Conservation (phyloP, 2,888 invertebrate species). For the Tholera decimalis region DNA sequence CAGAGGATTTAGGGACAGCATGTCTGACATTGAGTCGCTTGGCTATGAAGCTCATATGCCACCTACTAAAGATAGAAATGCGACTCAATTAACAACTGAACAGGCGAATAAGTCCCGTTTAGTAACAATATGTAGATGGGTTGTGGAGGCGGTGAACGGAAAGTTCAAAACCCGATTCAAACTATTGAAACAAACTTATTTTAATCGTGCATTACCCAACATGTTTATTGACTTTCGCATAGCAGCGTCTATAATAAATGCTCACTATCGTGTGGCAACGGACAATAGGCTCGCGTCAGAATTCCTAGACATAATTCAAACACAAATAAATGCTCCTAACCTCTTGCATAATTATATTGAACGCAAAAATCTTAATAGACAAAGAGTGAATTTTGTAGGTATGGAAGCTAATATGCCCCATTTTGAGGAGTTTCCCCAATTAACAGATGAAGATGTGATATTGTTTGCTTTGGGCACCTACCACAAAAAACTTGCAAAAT, state of each 20-base stretch:
- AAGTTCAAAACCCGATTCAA: conserved; percentile 18
- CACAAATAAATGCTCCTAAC: not conserved
- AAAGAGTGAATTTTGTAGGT: not conserved
- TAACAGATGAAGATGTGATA: not conserved
- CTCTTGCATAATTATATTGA: conserved; percentile 9
- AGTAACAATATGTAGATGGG: too few relatives aligned
- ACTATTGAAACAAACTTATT: conserved; percentile 13
- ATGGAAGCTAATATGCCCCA: not conserved
- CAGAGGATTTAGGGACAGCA: conserved; percentile 11
- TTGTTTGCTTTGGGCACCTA: not conserved
- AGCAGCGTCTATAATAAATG: too few relatives aligned
- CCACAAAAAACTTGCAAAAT: not conserved
- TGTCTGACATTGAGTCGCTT: not conserved
- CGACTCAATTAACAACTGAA: not conserved
- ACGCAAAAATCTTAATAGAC: conserved; percentile 5
- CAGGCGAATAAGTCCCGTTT: not conserved
- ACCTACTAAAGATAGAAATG: not conserved
- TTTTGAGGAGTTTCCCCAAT: not conserved
- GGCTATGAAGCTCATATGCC: not conserved
- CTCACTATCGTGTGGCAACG: too few relatives aligned
- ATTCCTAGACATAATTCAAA: not conserved
- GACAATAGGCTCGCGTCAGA: not conserved
- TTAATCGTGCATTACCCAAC: conserved; percentile 20
- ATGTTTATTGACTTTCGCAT: too few relatives aligned
- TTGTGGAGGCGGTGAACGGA: conserved; percentile 13